Evolutionary conservation across 2,797 vertebrate species (phyloP).

Genomic region (Pipistrellus kuhlii): DNA sequence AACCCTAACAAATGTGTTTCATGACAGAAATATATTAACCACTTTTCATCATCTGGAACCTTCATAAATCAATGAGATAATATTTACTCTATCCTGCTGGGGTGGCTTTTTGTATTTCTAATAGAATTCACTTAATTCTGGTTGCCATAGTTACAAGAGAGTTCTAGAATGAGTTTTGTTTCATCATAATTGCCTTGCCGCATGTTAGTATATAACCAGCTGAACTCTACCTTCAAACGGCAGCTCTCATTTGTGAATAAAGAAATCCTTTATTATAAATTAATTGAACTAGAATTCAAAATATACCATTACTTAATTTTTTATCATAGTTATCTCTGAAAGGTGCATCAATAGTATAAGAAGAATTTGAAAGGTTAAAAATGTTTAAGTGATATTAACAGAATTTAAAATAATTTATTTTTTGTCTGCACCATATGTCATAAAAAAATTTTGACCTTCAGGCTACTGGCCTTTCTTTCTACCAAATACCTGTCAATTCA

Average conservation of each 20-base stretch:
- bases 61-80: conserved; percentile 88
- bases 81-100: conserved; percentile 85
- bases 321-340: conserved; percentile 61
- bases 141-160: conserved; percentile 87
- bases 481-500: not conserved
- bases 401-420: conserved; percentile 60
- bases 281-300: conserved; percentile 85
- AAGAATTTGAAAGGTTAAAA: conserved; percentile 52
- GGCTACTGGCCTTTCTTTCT: conserved; percentile 19
- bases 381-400: conserved; percentile 37
- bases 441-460: conserved; percentile 45
- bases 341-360: conserved; percentile 44
- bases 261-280: conserved; percentile 84
- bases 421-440: not conserved
- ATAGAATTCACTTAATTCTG: conserved; percentile 84
- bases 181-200: conserved; percentile 89
- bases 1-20: conserved; percentile 80
- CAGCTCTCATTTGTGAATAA: conserved; percentile 86
- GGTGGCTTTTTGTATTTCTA: conserved; percentile 84
- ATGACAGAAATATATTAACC: conserved; percentile 85
- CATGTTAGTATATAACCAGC: conserved; percentile 87
- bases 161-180: conserved; percentile 87
- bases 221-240: conserved; percentile 85
- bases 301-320: conserved; percentile 80
- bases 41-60: conserved; percentile 84